Percentiles rank a stretch among this genome's conserved stretches.
These are phyloP conservation scores for Pantherophis guttatus DNA, from an alignment of 2,113 vertebrate genomes.

Conservation along the genomic window DNA sequence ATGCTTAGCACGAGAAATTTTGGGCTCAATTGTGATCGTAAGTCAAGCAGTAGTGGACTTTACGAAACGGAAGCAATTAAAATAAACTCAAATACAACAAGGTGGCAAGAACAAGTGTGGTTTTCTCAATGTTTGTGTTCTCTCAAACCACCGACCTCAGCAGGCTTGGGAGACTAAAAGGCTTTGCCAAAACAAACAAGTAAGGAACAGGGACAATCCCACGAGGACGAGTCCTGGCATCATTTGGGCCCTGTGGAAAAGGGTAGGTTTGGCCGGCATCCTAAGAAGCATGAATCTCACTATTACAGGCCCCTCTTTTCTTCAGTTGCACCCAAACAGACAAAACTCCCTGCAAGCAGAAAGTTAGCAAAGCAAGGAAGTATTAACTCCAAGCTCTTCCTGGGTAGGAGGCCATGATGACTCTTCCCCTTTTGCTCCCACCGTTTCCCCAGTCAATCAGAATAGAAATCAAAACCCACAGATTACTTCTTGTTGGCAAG, in stretches of 20 bases:
- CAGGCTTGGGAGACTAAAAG: not conserved
- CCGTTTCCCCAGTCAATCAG: not conserved
- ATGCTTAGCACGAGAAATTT: not conserved
- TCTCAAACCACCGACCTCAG: too few relatives aligned
- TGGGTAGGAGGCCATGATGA: not conserved
- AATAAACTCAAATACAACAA: not conserved
- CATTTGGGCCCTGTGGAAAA: not conserved
- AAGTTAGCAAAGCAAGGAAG: not conserved
- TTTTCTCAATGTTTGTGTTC: not conserved
- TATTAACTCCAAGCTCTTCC: too few relatives aligned
- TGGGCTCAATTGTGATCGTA: not conserved
- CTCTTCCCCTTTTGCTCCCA: not conserved
- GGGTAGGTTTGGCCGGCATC: not conserved
- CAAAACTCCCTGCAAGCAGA: too few relatives aligned
- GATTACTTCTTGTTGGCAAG: too few relatives aligned
- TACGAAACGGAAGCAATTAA: not conserved
- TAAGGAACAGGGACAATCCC: not conserved
- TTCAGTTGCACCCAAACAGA: too few relatives aligned
- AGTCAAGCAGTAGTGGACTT: not conserved
- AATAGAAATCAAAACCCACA: not conserved
- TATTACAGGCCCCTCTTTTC: too few relatives aligned
- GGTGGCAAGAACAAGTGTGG: not conserved
- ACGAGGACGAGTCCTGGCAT: not conserved
- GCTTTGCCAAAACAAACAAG: not conserved
- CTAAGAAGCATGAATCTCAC: too few relatives aligned